phyloP scores from a whole-genome alignment of 1,140 invertebrate genomes.

The Wasmannia auropunctata region DNA sequence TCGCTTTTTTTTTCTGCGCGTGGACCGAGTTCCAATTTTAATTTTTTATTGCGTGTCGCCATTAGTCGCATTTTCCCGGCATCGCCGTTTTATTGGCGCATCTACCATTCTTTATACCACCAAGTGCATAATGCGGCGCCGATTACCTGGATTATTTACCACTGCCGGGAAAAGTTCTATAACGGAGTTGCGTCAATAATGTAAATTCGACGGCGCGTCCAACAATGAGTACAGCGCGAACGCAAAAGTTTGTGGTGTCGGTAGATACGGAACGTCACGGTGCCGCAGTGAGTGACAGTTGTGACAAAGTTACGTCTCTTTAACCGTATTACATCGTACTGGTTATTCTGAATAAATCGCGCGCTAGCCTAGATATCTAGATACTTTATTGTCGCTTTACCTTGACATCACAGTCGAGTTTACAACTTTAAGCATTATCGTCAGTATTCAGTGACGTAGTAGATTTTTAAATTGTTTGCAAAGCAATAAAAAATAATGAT shows the following conservation, averaged over 20 bases:
- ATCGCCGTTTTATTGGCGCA: constrained; percentile 61
- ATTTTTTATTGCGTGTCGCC: constrained; percentile 59
- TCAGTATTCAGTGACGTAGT: constrained; percentile 23
- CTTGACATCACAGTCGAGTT: constrained; percentile 51
- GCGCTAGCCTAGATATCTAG: constrained; percentile 61
- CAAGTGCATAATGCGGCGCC: constrained; percentile 38
- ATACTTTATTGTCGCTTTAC: constrained; percentile 51
- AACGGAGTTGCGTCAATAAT: constrained; percentile 63
- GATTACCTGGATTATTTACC: constrained; percentile 63
- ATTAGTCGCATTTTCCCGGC: constrained; percentile 20
- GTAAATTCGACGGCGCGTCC: constrained; percentile 65
- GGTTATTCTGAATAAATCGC: constrained; percentile 57
- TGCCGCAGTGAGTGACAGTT: constrained; percentile 58
- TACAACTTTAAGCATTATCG: constrained; percentile 14
- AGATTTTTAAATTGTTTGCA: background rate
- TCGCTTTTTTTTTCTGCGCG: constrained; percentile 4
- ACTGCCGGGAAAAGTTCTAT: constrained; percentile 51
- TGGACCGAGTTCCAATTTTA: constrained; percentile 54
- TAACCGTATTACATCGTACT: constrained; percentile 34
- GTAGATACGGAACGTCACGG: constrained; percentile 43
- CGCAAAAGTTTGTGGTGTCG: constrained; percentile 39
- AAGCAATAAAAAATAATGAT: background rate
- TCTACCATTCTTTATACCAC: constrained; percentile 55
- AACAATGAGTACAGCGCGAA: constrained; percentile 58
- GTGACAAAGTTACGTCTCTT: constrained; percentile 62